phyloP scores from a whole-genome alignment of 2,888 invertebrate species.

The Entomobrya multifasciata region DNA sequence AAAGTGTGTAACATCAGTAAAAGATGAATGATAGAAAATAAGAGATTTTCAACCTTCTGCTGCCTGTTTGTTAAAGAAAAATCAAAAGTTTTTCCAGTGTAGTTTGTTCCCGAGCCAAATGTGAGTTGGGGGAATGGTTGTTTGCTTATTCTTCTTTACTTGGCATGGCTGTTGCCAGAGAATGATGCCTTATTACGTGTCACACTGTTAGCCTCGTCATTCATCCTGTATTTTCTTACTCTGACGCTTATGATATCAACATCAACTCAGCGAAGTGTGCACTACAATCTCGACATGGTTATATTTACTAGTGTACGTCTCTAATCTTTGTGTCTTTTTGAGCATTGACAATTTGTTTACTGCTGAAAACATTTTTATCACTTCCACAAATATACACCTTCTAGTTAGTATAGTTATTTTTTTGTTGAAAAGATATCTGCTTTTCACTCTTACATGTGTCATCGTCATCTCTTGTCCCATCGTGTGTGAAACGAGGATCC shows the following conservation, averaged over 20 bases:
- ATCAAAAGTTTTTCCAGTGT: slow-evolving; percentile 23
- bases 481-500: slow-evolving; percentile 2
- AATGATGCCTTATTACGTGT: slow-evolving; percentile 45
- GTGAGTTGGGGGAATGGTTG: not conserved
- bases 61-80: slow-evolving; percentile 20
- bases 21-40: slow-evolving; percentile 17
- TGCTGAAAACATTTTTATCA: slow-evolving; percentile 25
- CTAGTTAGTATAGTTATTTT: not conserved
- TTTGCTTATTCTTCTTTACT: slow-evolving; percentile 36
- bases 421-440: not conserved
- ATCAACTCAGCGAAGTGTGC: too few species aligned
- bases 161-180: slow-evolving; percentile 13
- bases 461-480: not conserved
- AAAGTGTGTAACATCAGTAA: too few species aligned
- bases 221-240: slow-evolving; percentile 30
- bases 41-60: not conserved
- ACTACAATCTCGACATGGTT: slow-evolving; percentile 26
- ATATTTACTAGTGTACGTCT: slow-evolving; percentile 21
- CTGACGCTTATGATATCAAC: slow-evolving; percentile 2
- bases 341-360: slow-evolving; percentile 44
- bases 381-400: too few species aligned
- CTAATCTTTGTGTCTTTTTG: too few species aligned
- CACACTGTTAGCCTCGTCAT: slow-evolving; percentile 43
- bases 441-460: not conserved
- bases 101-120: slow-evolving; percentile 9